Percentiles rank a stretch among this genome's conserved stretches.
phyloP scores from a whole-genome alignment of 2,888 invertebrate species.

The Scaptomyza polygonia region DNA sequence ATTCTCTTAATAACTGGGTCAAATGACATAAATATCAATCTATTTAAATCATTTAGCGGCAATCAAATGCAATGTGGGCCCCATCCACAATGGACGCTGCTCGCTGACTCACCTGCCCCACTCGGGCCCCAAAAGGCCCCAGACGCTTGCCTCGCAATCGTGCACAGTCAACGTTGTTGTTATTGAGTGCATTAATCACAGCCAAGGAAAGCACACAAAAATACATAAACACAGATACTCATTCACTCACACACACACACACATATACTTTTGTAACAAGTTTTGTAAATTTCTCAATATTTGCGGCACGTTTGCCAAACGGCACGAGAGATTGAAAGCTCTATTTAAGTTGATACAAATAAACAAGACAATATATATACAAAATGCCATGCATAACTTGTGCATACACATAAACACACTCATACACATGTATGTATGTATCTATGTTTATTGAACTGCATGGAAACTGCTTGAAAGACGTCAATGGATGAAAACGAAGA shows the following conservation, averaged over 20 bases:
- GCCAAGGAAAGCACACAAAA: slow-evolving; percentile 37
- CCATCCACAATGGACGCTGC: slow-evolving; percentile 15
- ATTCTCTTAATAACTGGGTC: slow-evolving; percentile 61
- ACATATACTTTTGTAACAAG: slow-evolving; percentile 12
- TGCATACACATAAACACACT: not conserved
- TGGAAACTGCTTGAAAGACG: slow-evolving; percentile 54
- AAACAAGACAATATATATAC: not conserved
- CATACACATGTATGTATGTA: not conserved
- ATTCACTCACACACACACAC: slow-evolving; percentile 1
- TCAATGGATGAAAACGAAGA: slow-evolving; percentile 59
- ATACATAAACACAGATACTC: slow-evolving; percentile 1
- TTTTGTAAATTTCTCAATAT: slow-evolving; percentile 59
- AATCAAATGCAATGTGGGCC: slow-evolving; percentile 58
- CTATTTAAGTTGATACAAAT: slow-evolving; percentile 1
- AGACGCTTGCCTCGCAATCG: slow-evolving; percentile 25
- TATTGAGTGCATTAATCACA: slow-evolving; percentile 62
- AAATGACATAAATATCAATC: slow-evolving; percentile 56
- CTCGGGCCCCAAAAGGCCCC: slow-evolving; percentile 11
- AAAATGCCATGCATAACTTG: not conserved
- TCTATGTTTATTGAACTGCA: slow-evolving; percentile 24
- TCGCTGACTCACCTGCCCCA: slow-evolving; percentile 40
- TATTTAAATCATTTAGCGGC: slow-evolving; percentile 71
- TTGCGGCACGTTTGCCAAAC: slow-evolving; percentile 63
- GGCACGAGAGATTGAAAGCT: slow-evolving; percentile 39
- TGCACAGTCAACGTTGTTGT: slow-evolving; percentile 23